phyloP scores from a whole-genome alignment of 2,888 invertebrate species.

The Ctena decussata region DNA sequence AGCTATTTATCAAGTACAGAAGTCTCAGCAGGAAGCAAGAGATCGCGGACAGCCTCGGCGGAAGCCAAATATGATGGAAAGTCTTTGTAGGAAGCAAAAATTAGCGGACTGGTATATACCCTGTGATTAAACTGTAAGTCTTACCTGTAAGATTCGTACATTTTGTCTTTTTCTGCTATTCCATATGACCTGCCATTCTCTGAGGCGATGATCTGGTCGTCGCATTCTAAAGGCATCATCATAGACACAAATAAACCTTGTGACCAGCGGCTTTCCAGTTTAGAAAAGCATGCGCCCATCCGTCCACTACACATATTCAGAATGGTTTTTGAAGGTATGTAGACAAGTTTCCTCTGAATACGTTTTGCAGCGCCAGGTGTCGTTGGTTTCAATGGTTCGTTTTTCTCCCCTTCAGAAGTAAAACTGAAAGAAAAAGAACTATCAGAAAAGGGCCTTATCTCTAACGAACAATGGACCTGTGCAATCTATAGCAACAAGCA shows the following conservation, averaged over 20 bases:
- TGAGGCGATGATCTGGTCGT: background rate
- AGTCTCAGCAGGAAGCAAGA: too few relatives aligned
- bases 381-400: background rate
- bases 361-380: background rate
- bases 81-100: too few relatives aligned
- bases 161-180: background rate
- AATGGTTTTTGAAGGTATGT: background rate
- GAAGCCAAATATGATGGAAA: too few relatives aligned
- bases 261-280: background rate
- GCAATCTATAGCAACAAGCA: too few relatives aligned
- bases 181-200: background rate
- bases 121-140: too few relatives aligned
- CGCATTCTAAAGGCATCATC: background rate
- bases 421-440: too few relatives aligned
- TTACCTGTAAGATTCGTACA: background rate
- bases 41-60: too few relatives aligned
- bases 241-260: background rate
- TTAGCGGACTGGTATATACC: too few relatives aligned
- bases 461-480: too few relatives aligned
- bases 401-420: too few relatives aligned
- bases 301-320: background rate
- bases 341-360: background rate
- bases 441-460: too few relatives aligned
- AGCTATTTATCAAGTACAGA: too few relatives aligned
- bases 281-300: background rate